Conservation (phyloP, 2,797 vertebrate species). For the Aulostomus chinensis region DNA sequence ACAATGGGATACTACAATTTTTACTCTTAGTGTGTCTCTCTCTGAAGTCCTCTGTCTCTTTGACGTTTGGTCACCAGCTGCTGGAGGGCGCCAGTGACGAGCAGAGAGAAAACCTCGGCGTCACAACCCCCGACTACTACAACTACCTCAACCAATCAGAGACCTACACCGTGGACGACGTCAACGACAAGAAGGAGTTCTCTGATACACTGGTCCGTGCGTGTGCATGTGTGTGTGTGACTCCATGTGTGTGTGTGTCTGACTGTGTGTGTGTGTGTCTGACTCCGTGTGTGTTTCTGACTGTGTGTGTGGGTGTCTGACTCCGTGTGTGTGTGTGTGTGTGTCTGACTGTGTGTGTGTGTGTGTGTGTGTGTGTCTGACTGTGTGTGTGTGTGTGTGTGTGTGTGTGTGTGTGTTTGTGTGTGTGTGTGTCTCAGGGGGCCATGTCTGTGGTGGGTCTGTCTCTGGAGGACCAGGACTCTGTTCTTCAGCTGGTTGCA, state of each 20-base stretch:
- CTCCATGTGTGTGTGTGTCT: slow-evolving; percentile 27
- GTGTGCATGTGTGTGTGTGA: not conserved
- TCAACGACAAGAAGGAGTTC: slow-evolving; percentile 84
- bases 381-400: slow-evolving; percentile 1
- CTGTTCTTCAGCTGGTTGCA: slow-evolving; percentile 83
- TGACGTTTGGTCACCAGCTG: slow-evolving; percentile 64
- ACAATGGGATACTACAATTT: no score
- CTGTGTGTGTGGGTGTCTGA: not conserved
- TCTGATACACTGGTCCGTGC: slow-evolving; percentile 80
- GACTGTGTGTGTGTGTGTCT: not conserved
- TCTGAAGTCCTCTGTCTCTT: not conserved
- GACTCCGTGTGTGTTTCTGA: slow-evolving; percentile 52
- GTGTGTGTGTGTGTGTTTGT: not conserved
- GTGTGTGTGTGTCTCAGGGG: slow-evolving; percentile 51
- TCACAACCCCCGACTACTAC: slow-evolving; percentile 85
- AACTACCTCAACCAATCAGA: slow-evolving; percentile 86
- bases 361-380: not conserved
- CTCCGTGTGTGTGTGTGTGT: not conserved
- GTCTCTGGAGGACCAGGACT: slow-evolving; percentile 75
- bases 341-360: not conserved
- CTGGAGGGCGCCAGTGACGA: slow-evolving; percentile 74
- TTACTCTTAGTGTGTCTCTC: no score
- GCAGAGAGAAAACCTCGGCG: slow-evolving; percentile 83
- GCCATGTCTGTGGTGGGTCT: slow-evolving; percentile 83
- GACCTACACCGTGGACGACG: slow-evolving; percentile 83